Conservation (phyloP, 92 coral and sea anemone genomes). For the Pocillopora meandrina region DNA sequence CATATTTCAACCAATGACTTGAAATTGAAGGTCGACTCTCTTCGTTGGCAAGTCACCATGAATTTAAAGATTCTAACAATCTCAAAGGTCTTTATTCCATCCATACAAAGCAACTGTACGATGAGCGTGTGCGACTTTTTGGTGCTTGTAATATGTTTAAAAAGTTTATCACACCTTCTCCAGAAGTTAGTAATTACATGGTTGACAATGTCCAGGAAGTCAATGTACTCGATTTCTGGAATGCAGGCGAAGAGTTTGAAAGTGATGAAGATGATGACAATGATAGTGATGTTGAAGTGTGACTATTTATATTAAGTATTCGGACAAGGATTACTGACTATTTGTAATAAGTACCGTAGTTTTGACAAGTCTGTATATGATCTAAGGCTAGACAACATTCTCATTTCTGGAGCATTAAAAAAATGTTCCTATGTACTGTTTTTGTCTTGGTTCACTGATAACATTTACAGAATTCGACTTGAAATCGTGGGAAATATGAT, state of each 20-base stretch:
- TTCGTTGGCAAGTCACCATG: neutral
- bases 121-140: conserved; percentile 19
- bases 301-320: neutral
- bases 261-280: conserved; percentile 19
- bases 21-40: conserved; percentile 13
- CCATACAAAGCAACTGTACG: neutral
- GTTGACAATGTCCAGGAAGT: neutral
- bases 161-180: conserved; percentile 1
- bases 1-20: neutral
- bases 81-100: conserved; percentile 4
- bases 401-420: neutral
- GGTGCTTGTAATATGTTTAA: conserved; percentile 17
- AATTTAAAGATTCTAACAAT: neutral
- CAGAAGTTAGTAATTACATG: neutral
- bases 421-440: neutral
- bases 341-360: neutral
- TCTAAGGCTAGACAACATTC: neutral
- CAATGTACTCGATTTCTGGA: neutral
- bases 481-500: neutral
- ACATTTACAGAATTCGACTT: neutral
- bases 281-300: conserved; percentile 10
- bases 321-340: neutral
- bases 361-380: neutral
- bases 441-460: neutral
- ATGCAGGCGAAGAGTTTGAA: neutral